A percentile compares a stretch with the other conserved stretches of the same genome.
Evolutionary conservation across 2,888 invertebrate genomes (phyloP).

Genomic region (Gryllus longicercus): DNA sequence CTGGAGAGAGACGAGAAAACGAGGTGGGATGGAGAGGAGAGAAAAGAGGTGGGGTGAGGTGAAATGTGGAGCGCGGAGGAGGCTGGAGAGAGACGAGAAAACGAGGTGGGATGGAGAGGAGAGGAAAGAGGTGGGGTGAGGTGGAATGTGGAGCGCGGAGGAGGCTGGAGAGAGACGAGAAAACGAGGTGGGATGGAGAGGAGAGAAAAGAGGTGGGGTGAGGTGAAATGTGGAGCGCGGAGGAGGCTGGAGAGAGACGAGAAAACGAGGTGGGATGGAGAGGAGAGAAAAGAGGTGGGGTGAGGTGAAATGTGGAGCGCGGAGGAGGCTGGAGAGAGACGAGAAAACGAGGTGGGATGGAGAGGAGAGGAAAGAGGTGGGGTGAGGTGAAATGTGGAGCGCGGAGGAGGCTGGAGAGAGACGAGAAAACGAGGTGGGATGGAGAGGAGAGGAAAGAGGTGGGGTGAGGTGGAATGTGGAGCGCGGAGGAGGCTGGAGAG

Average conservation of each 20-base stretch:
- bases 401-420: too few species aligned
- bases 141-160: not conserved
- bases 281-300: not conserved
- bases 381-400: not conserved
- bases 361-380: not conserved
- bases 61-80: not conserved
- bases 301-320: not conserved
- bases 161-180: too few species aligned
- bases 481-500: too few species aligned
- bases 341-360: not conserved
- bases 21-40: slow-evolving; percentile 18
- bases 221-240: not conserved
- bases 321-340: too few species aligned
- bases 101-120: slow-evolving; percentile 19
- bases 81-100: not conserved
- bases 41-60: not conserved
- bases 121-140: not conserved
- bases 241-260: too few species aligned
- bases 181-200: slow-evolving; percentile 18
- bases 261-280: not conserved
- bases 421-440: not conserved
- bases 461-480: not conserved
- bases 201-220: not conserved
- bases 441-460: not conserved
- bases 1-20: not conserved